Conservation (phyloP, 2,113 vertebrate genomes). For the Sitta europaea region DNA sequence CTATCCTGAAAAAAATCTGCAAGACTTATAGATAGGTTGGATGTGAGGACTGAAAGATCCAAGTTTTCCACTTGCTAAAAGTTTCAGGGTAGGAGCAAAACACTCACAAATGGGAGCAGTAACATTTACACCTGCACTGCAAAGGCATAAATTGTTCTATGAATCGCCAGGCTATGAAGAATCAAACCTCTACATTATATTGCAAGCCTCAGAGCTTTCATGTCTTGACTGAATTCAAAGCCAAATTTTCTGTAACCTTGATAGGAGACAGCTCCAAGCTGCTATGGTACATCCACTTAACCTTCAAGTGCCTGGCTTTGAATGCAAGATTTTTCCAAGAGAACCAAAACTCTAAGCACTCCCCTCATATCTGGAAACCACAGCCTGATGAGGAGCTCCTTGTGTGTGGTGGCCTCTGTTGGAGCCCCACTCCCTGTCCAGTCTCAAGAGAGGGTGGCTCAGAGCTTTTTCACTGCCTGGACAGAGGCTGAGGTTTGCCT, state of each 20-base stretch:
- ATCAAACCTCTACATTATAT: not conserved
- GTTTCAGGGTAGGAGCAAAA: not conserved
- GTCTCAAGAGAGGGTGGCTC: not conserved
- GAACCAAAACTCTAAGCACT: not conserved
- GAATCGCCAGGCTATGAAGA: not conserved
- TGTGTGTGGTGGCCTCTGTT: not conserved
- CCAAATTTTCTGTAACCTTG: not conserved
- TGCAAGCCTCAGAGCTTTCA: not conserved
- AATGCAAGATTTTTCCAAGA: not conserved
- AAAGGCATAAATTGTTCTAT: not conserved
- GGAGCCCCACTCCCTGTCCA: rapidly evolving
- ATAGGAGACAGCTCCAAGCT: not conserved
- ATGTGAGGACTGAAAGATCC: not conserved
- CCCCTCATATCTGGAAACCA: not conserved
- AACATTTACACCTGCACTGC: not conserved
- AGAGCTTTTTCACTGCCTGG: not conserved
- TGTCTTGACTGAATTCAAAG: not conserved
- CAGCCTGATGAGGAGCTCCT: not conserved
- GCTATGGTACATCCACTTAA: not conserved
- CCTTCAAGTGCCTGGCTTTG: not conserved
- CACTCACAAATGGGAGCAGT: not conserved
- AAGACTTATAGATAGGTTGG: not conserved
- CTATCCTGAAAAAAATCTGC: not conserved
- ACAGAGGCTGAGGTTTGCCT: not conserved
- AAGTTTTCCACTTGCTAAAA: not conserved